Conservation (phyloP, 2,888 invertebrate genomes). For the Venusia cambrica region DNA sequence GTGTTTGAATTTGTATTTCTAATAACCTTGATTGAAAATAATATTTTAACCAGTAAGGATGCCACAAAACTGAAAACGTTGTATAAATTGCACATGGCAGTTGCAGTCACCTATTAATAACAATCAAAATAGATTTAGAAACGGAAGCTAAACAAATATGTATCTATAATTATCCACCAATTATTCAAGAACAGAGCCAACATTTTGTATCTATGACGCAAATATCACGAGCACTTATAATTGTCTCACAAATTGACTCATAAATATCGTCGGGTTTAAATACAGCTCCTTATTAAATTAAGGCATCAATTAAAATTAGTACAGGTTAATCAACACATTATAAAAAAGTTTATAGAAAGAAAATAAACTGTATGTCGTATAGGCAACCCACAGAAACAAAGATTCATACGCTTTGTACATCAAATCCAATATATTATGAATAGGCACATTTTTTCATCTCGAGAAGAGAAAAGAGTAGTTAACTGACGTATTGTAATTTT, state of each 20-base stretch:
- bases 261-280: no score
- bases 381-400: no score
- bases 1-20: neutral
- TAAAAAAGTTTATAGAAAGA: no score
- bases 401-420: no score
- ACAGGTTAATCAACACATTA: no score
- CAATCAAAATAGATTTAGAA: slow-evolving; percentile 46
- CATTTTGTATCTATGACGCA: slow-evolving; percentile 46
- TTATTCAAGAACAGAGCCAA: slow-evolving; percentile 49
- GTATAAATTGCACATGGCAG: slow-evolving; percentile 30
- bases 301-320: no score
- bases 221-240: slow-evolving; percentile 34
- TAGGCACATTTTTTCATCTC: no score
- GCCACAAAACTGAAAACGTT: slow-evolving; percentile 48
- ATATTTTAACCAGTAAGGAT: slow-evolving; percentile 38
- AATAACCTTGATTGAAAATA: slow-evolving; percentile 16
- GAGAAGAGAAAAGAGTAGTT: no score
- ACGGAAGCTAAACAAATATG: slow-evolving; percentile 54
- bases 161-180: slow-evolving; percentile 51
- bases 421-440: no score
- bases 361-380: no score
- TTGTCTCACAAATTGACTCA: slow-evolving; percentile 16
- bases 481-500: no score
- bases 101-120: slow-evolving; percentile 40
- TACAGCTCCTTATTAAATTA: no score